These are phyloP conservation scores for Papilio helenus DNA, from an alignment of 1,140 invertebrate species.

Conservation along the genomic window DNA sequence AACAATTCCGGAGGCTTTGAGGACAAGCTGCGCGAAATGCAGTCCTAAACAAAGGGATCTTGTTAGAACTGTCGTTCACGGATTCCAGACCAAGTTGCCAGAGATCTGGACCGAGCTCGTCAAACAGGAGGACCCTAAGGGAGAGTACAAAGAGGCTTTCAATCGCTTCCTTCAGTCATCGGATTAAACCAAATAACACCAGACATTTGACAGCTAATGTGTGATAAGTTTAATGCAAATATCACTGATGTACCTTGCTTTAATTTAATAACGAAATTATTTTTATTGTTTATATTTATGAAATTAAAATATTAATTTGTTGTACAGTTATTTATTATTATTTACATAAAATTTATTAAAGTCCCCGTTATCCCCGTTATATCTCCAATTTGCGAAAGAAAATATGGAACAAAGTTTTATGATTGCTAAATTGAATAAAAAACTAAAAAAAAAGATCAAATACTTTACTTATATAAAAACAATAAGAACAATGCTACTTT, in stretches of 20 bases:
- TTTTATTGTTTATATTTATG: neutral
- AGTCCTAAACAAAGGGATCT: conserved; percentile 83
- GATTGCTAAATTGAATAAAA: no score
- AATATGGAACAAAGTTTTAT: no score
- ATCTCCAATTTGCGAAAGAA: no score
- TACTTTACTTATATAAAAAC: no score
- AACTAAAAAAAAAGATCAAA: no score
- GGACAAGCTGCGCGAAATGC: conserved; percentile 83
- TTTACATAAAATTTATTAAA: neutral
- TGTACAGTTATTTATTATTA: neutral
- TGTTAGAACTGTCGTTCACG: conserved; percentile 84
- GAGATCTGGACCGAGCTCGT: conserved; percentile 71
- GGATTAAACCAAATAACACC: conserved; percentile 42
- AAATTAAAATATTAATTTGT: neutral
- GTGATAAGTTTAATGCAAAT: conserved; percentile 6
- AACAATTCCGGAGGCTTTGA: conserved; percentile 84
- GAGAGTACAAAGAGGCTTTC: conserved; percentile 64
- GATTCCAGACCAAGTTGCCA: conserved; percentile 68
- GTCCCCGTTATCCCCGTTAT: no score
- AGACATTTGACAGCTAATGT: neutral
- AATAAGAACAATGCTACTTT: no score
- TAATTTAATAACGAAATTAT: neutral
- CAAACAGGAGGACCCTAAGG: conserved; percentile 72
- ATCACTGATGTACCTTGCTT: conserved; percentile 14
- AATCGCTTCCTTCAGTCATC: conserved; percentile 54